phyloP scores from a whole-genome alignment of 2,113 vertebrate species.

The Notarius quadriscutis region DNA sequence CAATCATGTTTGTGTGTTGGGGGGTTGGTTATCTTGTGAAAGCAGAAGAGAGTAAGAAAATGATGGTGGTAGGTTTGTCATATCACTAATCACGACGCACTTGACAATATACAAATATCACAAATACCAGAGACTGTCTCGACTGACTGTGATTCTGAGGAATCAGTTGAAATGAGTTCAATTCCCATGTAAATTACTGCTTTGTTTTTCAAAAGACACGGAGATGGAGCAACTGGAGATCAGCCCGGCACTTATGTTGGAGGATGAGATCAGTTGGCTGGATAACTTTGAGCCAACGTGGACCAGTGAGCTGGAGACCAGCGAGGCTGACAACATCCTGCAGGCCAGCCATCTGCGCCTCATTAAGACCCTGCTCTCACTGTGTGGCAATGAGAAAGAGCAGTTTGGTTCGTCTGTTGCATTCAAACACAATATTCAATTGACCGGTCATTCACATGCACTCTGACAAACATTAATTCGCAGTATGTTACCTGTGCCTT shows the following conservation, averaged over 20 bases:
- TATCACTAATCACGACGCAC: not conserved
- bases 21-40: not conserved
- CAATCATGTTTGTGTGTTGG: not conserved
- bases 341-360: constrained; percentile 92
- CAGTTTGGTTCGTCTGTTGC: constrained; percentile 81
- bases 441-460: not conserved
- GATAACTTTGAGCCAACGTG: constrained; percentile 98
- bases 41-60: not conserved
- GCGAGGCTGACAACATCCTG: constrained; percentile 94
- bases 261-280: constrained; percentile 98
- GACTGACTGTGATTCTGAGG: not conserved
- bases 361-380: constrained; percentile 95
- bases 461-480: not conserved
- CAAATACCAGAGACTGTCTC: not conserved
- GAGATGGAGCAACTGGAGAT: constrained; percentile 96
- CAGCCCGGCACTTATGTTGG: constrained; percentile 91
- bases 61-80: not conserved
- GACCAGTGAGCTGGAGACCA: constrained; percentile 93
- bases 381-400: constrained; percentile 94
- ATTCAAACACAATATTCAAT: not conserved
- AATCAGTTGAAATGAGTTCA: too few species aligned
- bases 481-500: not conserved
- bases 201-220: constrained; percentile 72
- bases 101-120: not conserved
- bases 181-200: accelerated